These are phyloP conservation scores for Opisthograptis luteolata DNA, from an alignment of 2,888 invertebrate species.

Conservation along the genomic window DNA sequence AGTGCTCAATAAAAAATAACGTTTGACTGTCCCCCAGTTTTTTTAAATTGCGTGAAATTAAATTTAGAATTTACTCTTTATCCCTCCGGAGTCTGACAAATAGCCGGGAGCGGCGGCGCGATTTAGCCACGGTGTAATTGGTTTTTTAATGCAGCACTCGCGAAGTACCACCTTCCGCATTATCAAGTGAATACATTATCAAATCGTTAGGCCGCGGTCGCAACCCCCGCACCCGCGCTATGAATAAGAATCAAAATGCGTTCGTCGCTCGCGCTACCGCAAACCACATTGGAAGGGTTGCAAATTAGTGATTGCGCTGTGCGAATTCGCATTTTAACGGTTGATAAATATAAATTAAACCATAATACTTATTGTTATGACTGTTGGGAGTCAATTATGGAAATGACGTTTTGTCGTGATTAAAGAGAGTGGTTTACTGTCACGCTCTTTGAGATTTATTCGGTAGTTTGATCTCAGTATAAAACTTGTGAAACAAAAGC, in stretches of 20 bases:
- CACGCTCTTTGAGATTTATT: not conserved
- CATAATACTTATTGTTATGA: conserved; percentile 60
- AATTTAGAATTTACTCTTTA: conserved; percentile 82
- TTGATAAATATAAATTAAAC: conserved; percentile 73
- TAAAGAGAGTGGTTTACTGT: conserved; percentile 17
- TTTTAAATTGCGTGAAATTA: conserved; percentile 84
- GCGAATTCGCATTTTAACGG: conserved; percentile 69
- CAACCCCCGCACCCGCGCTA: conserved; percentile 65
- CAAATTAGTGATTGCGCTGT: conserved; percentile 73
- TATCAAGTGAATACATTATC: conserved; percentile 85
- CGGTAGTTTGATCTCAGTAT: not conserved
- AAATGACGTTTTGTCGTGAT: conserved; percentile 27
- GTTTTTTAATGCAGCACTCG: conserved; percentile 82
- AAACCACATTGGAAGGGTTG: conserved; percentile 64
- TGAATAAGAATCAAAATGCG: conserved; percentile 81
- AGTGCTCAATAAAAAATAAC: conserved; percentile 73
- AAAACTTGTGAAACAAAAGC: no score
- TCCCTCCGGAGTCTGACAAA: conserved; percentile 82
- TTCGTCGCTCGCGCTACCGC: conserved; percentile 58
- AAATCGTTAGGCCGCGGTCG: conserved; percentile 79
- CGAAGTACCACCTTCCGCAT: conserved; percentile 82
- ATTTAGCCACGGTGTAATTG: conserved; percentile 83
- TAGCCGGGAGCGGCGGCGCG: conserved; percentile 74
- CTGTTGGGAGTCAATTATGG: conserved; percentile 28
- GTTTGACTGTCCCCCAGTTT: conserved; percentile 71